Conservation (phyloP, 2,888 invertebrate species). For the Aquatica leii region DNA sequence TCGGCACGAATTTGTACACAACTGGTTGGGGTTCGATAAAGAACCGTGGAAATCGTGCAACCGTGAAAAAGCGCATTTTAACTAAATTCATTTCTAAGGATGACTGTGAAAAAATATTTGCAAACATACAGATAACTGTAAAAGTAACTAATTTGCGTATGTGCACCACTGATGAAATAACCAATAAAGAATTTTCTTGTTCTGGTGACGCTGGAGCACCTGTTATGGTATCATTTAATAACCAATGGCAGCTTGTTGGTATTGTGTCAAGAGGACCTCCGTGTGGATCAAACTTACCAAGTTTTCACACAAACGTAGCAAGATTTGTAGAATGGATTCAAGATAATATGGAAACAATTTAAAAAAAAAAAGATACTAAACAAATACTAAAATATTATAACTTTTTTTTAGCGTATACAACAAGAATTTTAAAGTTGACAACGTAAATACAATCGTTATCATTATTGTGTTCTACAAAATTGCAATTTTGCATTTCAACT, state of each 20-base stretch:
- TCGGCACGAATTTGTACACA: neutral
- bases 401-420: no score
- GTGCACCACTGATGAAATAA: neutral
- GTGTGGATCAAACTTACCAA: neutral
- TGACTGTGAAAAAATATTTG: neutral
- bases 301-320: neutral
- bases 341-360: neutral
- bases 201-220: slow-evolving; percentile 3
- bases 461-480: no score
- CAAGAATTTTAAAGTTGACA: no score
- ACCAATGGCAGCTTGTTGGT: neutral
- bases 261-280: neutral
- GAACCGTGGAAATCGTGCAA: neutral
- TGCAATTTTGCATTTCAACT: no score
- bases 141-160: neutral
- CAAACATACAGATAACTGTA: neutral
- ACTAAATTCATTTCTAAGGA: neutral
- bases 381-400: no score
- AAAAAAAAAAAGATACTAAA: no score
- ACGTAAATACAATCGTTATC: no score
- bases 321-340: neutral
- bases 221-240: neutral
- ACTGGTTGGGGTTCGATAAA: neutral
- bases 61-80: neutral
- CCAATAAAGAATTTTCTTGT: neutral